Evolutionary conservation across 2,113 vertebrate species (phyloP).

Genomic region (Accipiter virgatus): DNA sequence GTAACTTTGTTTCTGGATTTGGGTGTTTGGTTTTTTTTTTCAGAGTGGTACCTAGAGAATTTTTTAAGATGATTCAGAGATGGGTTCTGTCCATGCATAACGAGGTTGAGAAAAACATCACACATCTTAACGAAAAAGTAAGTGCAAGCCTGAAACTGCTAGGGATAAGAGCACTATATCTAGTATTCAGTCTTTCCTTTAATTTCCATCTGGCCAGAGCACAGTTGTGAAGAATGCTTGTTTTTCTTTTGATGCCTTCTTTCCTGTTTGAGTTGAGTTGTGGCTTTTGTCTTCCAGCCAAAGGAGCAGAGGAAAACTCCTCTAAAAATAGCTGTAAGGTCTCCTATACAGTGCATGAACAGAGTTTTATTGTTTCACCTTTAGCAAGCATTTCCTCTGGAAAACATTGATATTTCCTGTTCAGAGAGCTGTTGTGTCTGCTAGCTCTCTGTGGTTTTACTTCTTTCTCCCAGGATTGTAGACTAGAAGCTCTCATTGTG

Average conservation of each 20-base stretch:
- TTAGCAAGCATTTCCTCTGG: not conserved
- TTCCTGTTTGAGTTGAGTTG: not conserved
- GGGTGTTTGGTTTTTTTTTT: not conserved
- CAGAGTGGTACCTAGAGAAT: not conserved
- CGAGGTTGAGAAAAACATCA: conserved; percentile 45
- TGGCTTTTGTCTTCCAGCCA: conserved; percentile 2
- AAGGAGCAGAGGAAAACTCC: not conserved
- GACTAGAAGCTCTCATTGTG: not conserved
- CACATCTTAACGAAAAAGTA: conserved; percentile 55
- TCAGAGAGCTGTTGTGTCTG: not conserved
- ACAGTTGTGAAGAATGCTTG: not conserved
- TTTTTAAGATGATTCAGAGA: conserved; percentile 56
- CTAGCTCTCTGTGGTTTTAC: not conserved
- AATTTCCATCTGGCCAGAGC: not conserved
- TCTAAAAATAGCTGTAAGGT: not conserved
- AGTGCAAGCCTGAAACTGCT: not conserved
- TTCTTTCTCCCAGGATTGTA: not conserved
- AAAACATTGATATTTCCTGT: not conserved
- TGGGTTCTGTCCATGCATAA: conserved; percentile 49
- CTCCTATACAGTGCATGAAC: not conserved
- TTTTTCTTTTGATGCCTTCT: not conserved
- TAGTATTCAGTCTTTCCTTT: not conserved
- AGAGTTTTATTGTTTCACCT: not conserved
- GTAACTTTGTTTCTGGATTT: not conserved
- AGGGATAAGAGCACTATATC: not conserved